Evolutionary conservation across 2,888 invertebrate genomes (phyloP).

Genomic region (Uloborus plumipes): DNA sequence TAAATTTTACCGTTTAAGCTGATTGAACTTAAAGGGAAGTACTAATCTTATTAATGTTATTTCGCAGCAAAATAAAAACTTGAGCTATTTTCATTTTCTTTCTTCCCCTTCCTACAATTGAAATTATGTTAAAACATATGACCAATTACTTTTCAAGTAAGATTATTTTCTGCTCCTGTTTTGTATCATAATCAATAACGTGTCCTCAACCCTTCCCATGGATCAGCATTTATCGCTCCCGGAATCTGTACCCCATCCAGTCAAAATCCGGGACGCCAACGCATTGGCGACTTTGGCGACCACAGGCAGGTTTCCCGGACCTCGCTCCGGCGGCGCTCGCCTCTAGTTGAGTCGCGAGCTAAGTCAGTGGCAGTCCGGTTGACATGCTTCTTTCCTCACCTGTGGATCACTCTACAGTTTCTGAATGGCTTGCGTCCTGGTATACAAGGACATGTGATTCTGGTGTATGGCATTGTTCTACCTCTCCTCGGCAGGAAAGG

Average conservation of each 20-base stretch:
- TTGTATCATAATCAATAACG: not conserved
- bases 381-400: constrained; percentile 45
- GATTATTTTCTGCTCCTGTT: not conserved
- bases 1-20: too few relatives aligned
- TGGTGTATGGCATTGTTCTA: constrained; percentile 65
- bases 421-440: constrained; percentile 43
- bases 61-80: too few relatives aligned
- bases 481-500: constrained; percentile 65
- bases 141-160: not conserved
- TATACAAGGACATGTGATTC: constrained; percentile 59
- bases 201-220: too few relatives aligned
- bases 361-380: constrained; percentile 36
- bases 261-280: not conserved
- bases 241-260: too few relatives aligned
- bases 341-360: constrained; percentile 49
- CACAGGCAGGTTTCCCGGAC: not conserved
- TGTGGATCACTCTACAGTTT: constrained; percentile 35
- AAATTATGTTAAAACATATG: too few relatives aligned
- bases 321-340: constrained; percentile 12
- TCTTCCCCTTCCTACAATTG: too few relatives aligned
- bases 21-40: too few relatives aligned
- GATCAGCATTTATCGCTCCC: too few relatives aligned
- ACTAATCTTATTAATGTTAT: too few relatives aligned
- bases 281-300: constrained; percentile 39
- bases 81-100: too few relatives aligned